A percentile compares a stretch with the other conserved stretches of the same genome.
phyloP scores from a whole-genome alignment of 1,140 invertebrate genomes.

The Kradibia gibbosae region DNA sequence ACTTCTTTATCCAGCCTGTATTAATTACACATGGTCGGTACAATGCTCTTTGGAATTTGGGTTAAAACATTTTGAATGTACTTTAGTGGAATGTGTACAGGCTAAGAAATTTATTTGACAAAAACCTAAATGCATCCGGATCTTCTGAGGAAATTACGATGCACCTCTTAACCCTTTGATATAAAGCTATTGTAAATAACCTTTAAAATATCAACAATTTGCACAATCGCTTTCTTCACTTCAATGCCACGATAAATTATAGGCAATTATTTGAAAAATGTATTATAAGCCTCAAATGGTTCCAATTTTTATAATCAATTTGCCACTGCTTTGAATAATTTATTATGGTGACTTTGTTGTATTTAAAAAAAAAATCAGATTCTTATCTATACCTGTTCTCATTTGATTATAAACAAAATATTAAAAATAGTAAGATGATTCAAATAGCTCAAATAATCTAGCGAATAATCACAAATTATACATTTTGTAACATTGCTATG shows the following conservation, averaged over 20 bases:
- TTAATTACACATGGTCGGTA: slow-evolving; percentile 42
- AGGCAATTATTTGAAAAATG: background rate
- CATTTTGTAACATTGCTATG: no score
- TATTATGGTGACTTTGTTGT: background rate
- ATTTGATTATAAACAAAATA: no score
- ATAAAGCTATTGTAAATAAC: background rate
- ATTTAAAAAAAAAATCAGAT: no score
- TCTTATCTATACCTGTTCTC: no score
- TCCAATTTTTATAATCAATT: slow-evolving; percentile 6
- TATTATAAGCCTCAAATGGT: background rate
- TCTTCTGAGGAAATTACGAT: background rate
- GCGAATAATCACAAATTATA: no score
- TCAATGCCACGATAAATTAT: background rate
- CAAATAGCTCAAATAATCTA: no score
- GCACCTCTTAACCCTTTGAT: background rate
- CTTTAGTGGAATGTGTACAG: background rate
- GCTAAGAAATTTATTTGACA: background rate
- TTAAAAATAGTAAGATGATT: no score
- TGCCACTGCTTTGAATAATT: background rate
- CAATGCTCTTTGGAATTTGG: slow-evolving; percentile 9
- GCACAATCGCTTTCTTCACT: background rate
- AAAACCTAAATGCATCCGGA: background rate
- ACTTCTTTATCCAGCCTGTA: background rate
- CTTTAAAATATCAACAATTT: background rate
- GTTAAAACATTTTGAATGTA: slow-evolving; percentile 24